Base-by-base conservation (phyloP, 1,140 invertebrate species). In the Bombus cullumanus region DNA sequence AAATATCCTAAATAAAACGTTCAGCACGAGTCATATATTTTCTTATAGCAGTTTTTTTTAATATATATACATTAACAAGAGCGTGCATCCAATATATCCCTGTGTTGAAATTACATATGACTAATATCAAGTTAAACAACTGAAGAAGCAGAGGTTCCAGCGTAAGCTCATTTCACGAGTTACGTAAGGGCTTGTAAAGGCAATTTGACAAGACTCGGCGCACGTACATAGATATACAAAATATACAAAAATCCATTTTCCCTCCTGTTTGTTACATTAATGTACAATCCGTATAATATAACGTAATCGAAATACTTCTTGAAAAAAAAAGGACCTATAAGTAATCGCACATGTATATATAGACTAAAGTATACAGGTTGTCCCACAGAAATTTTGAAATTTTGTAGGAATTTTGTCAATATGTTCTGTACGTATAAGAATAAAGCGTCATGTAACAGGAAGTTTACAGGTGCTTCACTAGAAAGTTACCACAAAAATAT, bases 141-240 rank as follows among this genome's bases (percentile, higher is more conserved):
- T 64, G 31, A n/a, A 47, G 41, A 43, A 25, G 9, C 6, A 53
- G 47, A 53, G 6, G 47, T 53, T 53, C 6, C 47, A 53, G 18
- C 18, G 1, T 57, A 39, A 18, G 13, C 34, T 57, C 25, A 3
- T 69, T 53, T 31, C n/a, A 57, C 25, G 5, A 28, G 10, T 83
- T 83, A 77, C 25, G 13, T 76, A 83, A 83, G 18, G 1, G 18
- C 18, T 53, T 53, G 47, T 28, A 57, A 77, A 83, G 47, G 1
- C 18, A 3, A 12, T 62, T 62, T 62, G 28, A 62, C 59, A 28
- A 59, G 3, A 59, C 25, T n/a, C 28, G 6, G 9, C 28, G 53
- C 43, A 41, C 6, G 9, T 39, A 15, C 6, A 57, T 9, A 1
- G 1, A n/a, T 12, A 13, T 53, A 62, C 5, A 47, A 47, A 18